These are phyloP conservation scores for Pipa parva DNA, from an alignment of 2,113 vertebrate species.

Conservation along the genomic window DNA sequence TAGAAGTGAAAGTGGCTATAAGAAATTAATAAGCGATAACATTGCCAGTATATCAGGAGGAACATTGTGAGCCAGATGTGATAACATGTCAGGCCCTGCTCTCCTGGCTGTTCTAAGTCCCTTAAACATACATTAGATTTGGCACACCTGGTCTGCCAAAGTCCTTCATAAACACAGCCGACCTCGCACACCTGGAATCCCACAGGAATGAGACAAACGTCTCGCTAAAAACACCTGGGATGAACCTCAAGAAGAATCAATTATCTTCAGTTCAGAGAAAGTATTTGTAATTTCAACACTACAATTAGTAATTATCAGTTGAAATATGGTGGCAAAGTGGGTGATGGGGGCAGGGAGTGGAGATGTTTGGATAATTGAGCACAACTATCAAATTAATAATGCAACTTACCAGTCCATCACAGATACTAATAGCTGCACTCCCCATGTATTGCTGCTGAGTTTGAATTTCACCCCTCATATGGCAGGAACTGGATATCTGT, in stretches of 20 bases:
- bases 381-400: not conserved
- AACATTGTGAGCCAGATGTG: conserved; percentile 16
- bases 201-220: not conserved
- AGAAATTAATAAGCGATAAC: not conserved
- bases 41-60: not conserved
- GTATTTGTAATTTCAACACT: too few species aligned
- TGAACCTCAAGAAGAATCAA: too few species aligned
- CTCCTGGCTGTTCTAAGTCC: conserved; percentile 13
- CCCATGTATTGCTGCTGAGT: conserved; percentile 56
- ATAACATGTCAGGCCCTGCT: conserved; percentile 1
- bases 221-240: not conserved
- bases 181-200: conserved; percentile 24
- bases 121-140: not conserved
- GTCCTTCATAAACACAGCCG: not conserved
- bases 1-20: not conserved
- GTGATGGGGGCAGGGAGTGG: too few species aligned
- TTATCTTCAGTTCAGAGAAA: too few species aligned
- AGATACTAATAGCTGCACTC: conserved; percentile 81
- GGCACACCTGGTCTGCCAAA: conserved; percentile 25
- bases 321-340: too few species aligned
- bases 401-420: conserved; percentile 84
- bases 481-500: conserved; percentile 58
- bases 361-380: too few species aligned
- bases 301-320: too few species aligned
- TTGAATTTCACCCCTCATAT: conserved; percentile 82